Evolutionary conservation across 2,888 invertebrate genomes (phyloP).

Genomic region (Podabrus alpinus): DNA sequence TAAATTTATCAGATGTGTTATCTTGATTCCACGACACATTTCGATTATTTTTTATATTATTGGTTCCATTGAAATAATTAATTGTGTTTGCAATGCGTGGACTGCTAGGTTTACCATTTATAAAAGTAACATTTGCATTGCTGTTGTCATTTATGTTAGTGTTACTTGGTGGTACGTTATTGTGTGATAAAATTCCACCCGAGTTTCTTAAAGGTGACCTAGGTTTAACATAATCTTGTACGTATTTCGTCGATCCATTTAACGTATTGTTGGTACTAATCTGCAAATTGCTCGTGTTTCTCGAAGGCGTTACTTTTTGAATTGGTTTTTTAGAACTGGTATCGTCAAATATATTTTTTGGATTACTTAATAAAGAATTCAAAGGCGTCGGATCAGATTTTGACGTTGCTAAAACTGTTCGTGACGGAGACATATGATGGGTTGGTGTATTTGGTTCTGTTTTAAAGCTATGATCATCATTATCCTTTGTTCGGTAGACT

Average conservation of each 20-base stretch:
- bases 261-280: constrained; percentile 51
- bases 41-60: constrained; percentile 50
- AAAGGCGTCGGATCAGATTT: constrained; percentile 58
- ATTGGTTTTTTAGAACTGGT: constrained; percentile 67
- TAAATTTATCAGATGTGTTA: constrained; percentile 73
- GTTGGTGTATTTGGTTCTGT: constrained; percentile 58
- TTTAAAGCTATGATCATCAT: constrained; percentile 61
- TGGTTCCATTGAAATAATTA: constrained; percentile 63
- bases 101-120: constrained; percentile 46
- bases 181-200: constrained; percentile 64
- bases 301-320: constrained; percentile 80
- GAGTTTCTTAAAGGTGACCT: constrained; percentile 68
- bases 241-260: constrained; percentile 45
- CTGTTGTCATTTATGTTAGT: constrained; percentile 56
- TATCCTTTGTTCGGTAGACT: constrained; percentile 72
- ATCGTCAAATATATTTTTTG: constrained; percentile 62
- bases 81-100: constrained; percentile 63
- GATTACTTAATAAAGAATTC: constrained; percentile 58
- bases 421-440: constrained; percentile 57
- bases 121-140: constrained; percentile 52
- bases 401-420: constrained; percentile 52
- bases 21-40: constrained; percentile 78
- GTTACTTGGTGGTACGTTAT: constrained; percentile 55
- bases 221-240: constrained; percentile 64
- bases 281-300: constrained; percentile 55